A percentile compares a stretch with the other conserved stretches of the same genome.
These are phyloP conservation scores for Lepisosteus oculatus DNA, from an alignment of 2,113 vertebrate genomes.

Conservation along the genomic window DNA sequence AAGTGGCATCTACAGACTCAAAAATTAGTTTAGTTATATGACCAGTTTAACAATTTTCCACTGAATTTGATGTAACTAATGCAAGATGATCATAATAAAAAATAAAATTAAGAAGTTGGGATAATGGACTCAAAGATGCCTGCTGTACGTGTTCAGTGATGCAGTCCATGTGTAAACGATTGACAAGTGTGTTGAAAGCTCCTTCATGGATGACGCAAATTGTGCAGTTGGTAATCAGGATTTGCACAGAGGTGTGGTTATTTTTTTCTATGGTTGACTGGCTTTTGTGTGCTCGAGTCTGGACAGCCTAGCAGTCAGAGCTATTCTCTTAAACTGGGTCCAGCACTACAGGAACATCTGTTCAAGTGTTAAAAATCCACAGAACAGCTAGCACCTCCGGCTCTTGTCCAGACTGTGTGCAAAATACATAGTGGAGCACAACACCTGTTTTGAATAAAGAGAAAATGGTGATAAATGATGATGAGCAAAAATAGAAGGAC, in stretches of 20 bases:
- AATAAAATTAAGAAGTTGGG: slow-evolving; percentile 22
- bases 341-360: neutral
- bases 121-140: slow-evolving; percentile 28
- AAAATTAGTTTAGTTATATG: no score
- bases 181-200: no score
- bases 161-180: slow-evolving; percentile 28
- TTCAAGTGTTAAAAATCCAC: neutral
- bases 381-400: neutral
- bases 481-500: neutral
- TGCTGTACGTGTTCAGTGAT: slow-evolving; percentile 31
- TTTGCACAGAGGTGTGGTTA: neutral
- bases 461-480: neutral
- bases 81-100: slow-evolving; percentile 19
- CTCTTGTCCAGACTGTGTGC: neutral
- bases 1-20: no score
- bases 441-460: neutral
- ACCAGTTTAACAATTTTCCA: no score
- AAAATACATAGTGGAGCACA: neutral
- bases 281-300: slow-evolving; percentile 7
- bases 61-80: no score
- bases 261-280: neutral
- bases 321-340: neutral
- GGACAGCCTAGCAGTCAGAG: neutral
- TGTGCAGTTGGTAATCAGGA: no score
- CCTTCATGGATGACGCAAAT: no score